Percentiles rank a stretch among this genome's conserved stretches.
phyloP scores from a whole-genome alignment of 2,797 vertebrate genomes.

The Austrolebias charrua region DNA sequence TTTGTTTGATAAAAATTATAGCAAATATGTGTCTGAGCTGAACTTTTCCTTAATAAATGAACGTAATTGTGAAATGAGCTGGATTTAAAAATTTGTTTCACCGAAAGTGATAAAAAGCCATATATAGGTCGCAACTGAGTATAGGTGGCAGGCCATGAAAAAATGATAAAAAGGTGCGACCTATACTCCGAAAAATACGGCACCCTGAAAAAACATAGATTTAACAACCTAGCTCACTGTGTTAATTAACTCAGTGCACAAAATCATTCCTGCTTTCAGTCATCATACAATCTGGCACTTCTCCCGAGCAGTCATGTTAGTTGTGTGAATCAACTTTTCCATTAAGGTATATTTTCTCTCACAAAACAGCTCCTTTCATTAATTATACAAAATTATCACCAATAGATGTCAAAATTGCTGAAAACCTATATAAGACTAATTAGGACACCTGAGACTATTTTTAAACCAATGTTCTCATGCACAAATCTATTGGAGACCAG shows the following conservation, averaged over 20 bases:
- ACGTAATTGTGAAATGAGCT: too few relatives aligned
- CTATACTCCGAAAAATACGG: too few relatives aligned
- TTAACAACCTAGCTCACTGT: slow-evolving; percentile 39
- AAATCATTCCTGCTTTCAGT: slow-evolving; percentile 66
- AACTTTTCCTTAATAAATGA: too few relatives aligned
- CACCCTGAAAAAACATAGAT: too few relatives aligned
- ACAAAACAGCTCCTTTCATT: slow-evolving; percentile 43
- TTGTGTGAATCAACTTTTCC: slow-evolving; percentile 75
- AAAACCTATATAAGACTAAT: slow-evolving; percentile 49
- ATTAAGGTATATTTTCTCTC: slow-evolving; percentile 51
- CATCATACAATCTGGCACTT: slow-evolving; percentile 42
- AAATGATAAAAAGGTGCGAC: too few relatives aligned
- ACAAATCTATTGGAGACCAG: slow-evolving; percentile 32
- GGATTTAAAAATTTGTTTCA: too few relatives aligned
- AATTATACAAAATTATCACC: slow-evolving; percentile 60
- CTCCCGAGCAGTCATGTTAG: slow-evolving; percentile 63
- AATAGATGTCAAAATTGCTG: slow-evolving; percentile 35
- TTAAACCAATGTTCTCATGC: slow-evolving; percentile 46
- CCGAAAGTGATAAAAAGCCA: too few relatives aligned
- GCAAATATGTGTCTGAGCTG: too few relatives aligned
- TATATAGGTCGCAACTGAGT: too few relatives aligned
- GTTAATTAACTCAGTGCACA: slow-evolving; percentile 65
- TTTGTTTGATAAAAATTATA: too few relatives aligned
- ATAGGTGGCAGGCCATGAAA: too few relatives aligned
- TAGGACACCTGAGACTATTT: slow-evolving; percentile 39